Evolutionary conservation across 2,888 invertebrate genomes (phyloP).

Genomic region (Lycaena phlaeas): DNA sequence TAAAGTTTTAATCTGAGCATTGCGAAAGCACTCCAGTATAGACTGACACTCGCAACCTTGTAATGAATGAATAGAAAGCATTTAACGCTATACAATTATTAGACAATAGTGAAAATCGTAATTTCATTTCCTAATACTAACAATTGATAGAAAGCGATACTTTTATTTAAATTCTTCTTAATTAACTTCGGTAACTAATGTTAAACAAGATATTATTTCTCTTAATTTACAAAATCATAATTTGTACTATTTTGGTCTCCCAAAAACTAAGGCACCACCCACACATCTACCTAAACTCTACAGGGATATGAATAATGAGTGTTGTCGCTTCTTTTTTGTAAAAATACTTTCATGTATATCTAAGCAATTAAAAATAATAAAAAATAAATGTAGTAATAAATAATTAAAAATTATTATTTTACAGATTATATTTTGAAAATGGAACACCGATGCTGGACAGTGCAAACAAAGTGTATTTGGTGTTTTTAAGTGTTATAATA

Average conservation of each 20-base stretch:
- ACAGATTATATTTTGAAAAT: constrained; percentile 33
- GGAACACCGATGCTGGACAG: constrained; percentile 26
- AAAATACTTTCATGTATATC: too few species aligned
- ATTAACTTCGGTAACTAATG: too few species aligned
- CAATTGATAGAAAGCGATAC: neutral
- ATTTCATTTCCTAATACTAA: constrained; percentile 37
- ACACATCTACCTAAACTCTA: neutral
- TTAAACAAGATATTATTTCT: too few species aligned
- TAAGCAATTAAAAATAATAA: neutral
- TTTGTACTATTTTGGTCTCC: neutral
- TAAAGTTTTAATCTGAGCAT: constrained; percentile 50
- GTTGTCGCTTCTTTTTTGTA: neutral
- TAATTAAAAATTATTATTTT: constrained; percentile 19
- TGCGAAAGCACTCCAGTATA: constrained; percentile 60
- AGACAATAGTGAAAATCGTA: constrained; percentile 50
- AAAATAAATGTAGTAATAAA: neutral
- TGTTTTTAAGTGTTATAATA: constrained; percentile 14
- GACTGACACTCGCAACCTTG: constrained; percentile 62
- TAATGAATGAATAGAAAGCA: constrained; percentile 58
- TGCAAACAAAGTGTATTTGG: constrained; percentile 35
- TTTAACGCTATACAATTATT: constrained; percentile 39
- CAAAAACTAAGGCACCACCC: neutral
- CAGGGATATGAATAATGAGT: neutral
- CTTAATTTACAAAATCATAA: neutral
- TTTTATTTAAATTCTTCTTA: too few species aligned